Conservation (phyloP, 2,888 invertebrate species). For the Ornithoptera alexandrae region DNA sequence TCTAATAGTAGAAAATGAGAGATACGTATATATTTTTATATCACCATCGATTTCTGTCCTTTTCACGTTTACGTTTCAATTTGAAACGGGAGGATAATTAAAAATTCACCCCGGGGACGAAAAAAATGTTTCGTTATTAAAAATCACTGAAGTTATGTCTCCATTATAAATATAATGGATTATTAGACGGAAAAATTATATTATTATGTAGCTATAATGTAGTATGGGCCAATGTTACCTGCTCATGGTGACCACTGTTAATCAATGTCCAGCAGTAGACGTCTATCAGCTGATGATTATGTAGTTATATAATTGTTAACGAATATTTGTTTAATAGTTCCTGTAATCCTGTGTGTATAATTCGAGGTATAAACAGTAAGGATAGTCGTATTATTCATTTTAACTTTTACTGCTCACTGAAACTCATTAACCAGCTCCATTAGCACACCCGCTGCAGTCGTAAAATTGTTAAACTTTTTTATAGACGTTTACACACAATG, state of each 20-base stretch:
- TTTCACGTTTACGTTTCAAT: conserved; percentile 3
- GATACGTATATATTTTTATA: conserved; percentile 7
- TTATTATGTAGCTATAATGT: no score
- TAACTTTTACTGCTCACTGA: conserved; percentile 17
- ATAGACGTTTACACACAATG: conserved; percentile 18
- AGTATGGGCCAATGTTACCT: no score
- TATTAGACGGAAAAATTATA: neutral
- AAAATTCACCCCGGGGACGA: neutral
- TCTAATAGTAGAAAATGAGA: conserved; percentile 15
- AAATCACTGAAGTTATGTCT: neutral
- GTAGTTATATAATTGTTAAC: no score
- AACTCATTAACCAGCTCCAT: conserved; percentile 28
- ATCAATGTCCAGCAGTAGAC: no score
- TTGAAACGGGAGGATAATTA: neutral
- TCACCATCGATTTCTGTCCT: conserved; percentile 4
- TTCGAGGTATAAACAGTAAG: no score
- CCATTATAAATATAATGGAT: neutral
- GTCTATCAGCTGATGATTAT: no score
- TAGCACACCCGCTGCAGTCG: conserved; percentile 27
- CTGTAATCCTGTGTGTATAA: no score
- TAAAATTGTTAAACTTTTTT: conserved; percentile 24
- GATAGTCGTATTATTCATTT: conserved; percentile 22
- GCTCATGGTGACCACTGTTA: no score
- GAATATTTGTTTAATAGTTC: no score
- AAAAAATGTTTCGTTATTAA: neutral